Evolutionary conservation across 2,888 invertebrate species (phyloP).

Genomic region (Cephus pygmeus): DNA sequence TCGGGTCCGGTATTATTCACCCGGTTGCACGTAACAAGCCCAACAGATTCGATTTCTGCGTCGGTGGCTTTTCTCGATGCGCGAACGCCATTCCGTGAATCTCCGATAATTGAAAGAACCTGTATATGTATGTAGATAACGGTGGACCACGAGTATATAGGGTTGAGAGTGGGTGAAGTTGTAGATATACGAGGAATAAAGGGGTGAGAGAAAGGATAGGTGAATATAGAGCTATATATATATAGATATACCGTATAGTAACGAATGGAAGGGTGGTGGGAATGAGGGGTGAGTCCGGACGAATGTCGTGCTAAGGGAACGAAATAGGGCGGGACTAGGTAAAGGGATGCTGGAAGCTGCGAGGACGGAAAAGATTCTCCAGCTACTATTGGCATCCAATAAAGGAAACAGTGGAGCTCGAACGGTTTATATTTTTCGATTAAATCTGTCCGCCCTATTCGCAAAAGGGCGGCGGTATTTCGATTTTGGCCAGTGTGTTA

Average conservation of each 20-base stretch:
- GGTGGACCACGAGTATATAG: constrained; percentile 3
- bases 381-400: constrained; percentile 1
- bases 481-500: background rate
- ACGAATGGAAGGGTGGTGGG: background rate
- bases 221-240: background rate
- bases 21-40: background rate
- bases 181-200: background rate
- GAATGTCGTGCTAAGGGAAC: background rate
- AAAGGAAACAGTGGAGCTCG: background rate
- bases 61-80: constrained; percentile 5
- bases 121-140: background rate
- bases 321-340: background rate
- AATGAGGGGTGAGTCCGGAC: background rate
- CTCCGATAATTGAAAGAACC: constrained; percentile 21
- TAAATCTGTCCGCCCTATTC: constrained; percentile 24
- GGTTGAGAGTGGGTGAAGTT: background rate
- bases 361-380: background rate
- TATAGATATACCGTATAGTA: background rate
- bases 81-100: constrained; percentile 3
- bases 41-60: constrained; percentile 4
- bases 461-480: background rate
- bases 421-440: constrained; percentile 52
- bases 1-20: background rate
- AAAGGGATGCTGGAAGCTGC: background rate
- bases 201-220: background rate